Evolutionary conservation across 2,888 invertebrate species (phyloP), one percentile per base, ranked within the genome.

Genomic region (Tupiocoris notatus): DNA sequence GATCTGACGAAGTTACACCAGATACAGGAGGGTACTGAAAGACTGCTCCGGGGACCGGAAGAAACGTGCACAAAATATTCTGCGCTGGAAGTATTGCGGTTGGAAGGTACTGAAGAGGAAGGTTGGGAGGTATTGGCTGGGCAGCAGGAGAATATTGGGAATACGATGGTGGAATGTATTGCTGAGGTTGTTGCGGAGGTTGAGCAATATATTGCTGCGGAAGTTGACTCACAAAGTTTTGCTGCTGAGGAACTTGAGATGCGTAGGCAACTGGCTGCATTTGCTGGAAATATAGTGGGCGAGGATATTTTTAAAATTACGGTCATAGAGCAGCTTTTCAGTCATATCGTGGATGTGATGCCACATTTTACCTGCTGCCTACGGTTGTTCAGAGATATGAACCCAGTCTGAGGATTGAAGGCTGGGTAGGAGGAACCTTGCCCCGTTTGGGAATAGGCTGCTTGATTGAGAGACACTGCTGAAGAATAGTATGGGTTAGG

Each of bases 1-100:
- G 20, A 59, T n/a, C n/a, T 20, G 59, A 59, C 6, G 59, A 17
- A 3, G 73, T 62, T 0, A 73, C 73, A 12, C 73, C 73, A 18
- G 24, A 23, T 22, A 73, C 73, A n/a, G 63, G 62, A 1, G 16
- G 76, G 24, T 81, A 81, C 57, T 82, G 82, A 56, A 80, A 81
- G 21, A 62, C 1, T 0, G 80, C n/a, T 12, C 63, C 73, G 1
- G 73, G 73, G 9, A 73, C 23, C 1, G 73, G 73, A 12, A 73
- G 20, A 24, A 57, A 73, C 24, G 62, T 62, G 62, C 73, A 73
- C 22, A 61, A n/a, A 16, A 59, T 24, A 23, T 58, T 20, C 21
- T 21, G 73, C 17, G n/a, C 39, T 21, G 63, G 54, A 0, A 18
- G 63, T 17, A 25, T n/a, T 16, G 21, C 3, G 6, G 12, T 59